phyloP scores from a whole-genome alignment of 1,140 invertebrate genomes.

The Drosophila elegans region DNA sequence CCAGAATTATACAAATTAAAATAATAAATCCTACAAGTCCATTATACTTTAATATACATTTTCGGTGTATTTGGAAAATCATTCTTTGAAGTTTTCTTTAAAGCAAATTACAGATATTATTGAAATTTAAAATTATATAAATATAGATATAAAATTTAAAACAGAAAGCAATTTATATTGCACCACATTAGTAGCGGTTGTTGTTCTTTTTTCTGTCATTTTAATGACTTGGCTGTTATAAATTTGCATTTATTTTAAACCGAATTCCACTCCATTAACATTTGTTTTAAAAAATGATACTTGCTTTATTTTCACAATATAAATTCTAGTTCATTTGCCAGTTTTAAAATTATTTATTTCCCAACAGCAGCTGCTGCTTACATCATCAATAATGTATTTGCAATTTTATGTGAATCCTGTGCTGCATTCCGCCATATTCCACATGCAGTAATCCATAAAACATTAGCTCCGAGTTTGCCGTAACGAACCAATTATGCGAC shows the following conservation, averaged over 20 bases:
- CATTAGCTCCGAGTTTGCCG: conserved; percentile 26
- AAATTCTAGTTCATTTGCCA: conserved; percentile 11
- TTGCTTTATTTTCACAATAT: conserved; percentile 3
- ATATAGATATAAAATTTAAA: too few species aligned
- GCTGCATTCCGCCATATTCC: conserved; percentile 13
- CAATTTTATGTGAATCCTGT: conserved; percentile 7
- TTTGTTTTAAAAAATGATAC: conserved; percentile 3
- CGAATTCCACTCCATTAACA: conserved; percentile 6
- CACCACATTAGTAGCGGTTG: too few species aligned
- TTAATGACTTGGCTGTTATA: background rate
- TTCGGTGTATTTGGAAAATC: too few species aligned
- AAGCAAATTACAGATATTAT: too few species aligned
- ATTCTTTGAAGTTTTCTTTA: too few species aligned
- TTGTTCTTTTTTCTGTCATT: too few species aligned
- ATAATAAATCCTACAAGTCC: background rate
- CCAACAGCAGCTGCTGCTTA: conserved; percentile 11
- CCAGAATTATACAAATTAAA: background rate
- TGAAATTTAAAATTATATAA: too few species aligned
- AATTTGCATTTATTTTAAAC: conserved; percentile 1
- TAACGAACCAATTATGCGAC: conserved; percentile 60
- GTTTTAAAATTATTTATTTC: conserved; percentile 25
- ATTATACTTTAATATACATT: too few species aligned
- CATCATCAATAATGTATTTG: conserved; percentile 42
- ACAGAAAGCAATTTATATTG: too few species aligned
- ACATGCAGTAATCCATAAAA: conserved; percentile 39